These are phyloP conservation scores for Epizoanthus ramosus DNA, from an alignment of 92 coral and sea anemone species.

Conservation along the genomic window DNA sequence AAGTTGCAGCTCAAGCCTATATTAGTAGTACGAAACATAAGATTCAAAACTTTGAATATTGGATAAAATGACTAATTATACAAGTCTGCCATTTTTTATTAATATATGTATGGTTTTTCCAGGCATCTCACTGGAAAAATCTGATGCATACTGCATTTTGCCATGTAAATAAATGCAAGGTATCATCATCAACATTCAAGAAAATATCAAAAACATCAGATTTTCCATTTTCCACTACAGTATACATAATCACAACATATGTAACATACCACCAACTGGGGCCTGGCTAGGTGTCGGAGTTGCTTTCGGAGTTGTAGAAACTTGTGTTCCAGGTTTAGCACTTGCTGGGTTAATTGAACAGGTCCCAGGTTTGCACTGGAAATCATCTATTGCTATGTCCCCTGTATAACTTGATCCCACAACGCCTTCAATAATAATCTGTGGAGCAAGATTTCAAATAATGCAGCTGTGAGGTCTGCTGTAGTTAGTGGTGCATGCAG, in stretches of 20 bases:
- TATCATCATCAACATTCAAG: no score
- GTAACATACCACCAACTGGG: slow-evolving; percentile 63
- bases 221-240: slow-evolving; percentile 5
- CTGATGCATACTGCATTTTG: no score
- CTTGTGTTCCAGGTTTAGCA: slow-evolving; percentile 71
- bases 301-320: slow-evolving; percentile 57
- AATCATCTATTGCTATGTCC: slow-evolving; percentile 97
- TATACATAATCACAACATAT: neutral
- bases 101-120: no score
- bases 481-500: no score
- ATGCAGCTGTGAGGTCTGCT: no score
- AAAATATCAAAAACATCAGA: no score
- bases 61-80: no score
- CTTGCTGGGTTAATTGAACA: slow-evolving; percentile 71
- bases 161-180: no score
- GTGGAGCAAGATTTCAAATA: neutral
- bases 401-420: slow-evolving; percentile 72
- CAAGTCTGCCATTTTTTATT: no score
- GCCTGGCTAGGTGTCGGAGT: slow-evolving; percentile 52
- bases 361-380: slow-evolving; percentile 61
- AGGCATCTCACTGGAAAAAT: no score
- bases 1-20: slow-evolving; percentile 91
- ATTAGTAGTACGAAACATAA: slow-evolving; percentile 49
- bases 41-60: neutral
- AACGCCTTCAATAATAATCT: slow-evolving; percentile 90